Base-by-base conservation (phyloP, 2,888 invertebrate genomes). In the Pachydiplax longipennis region DNA sequence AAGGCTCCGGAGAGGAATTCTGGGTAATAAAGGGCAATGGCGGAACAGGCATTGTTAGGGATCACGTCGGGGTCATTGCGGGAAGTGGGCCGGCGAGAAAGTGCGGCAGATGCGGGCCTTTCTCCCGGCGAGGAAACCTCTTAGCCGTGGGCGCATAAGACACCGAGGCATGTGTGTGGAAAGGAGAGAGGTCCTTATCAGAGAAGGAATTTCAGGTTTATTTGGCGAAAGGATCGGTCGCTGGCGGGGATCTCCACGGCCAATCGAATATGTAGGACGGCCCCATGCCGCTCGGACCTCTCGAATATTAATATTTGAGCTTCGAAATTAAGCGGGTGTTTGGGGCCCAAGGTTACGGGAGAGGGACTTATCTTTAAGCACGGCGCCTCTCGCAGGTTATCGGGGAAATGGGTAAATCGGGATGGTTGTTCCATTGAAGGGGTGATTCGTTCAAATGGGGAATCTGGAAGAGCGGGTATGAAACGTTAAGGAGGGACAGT, bases 1-100 rank as follows among this genome's bases (percentile, higher is more conserved):
- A 40, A 44, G 81, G 81, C 37, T 44, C 44, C 37, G n/a, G 44
- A 44, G 81, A 37, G 81, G 81, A 37, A 40, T 81, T 81, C 44
- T 81, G 81, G 81, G 81, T 81, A 44, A 81, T 81, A 81, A 81
- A 81, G 44, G 81, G 81, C 81, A 81, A 81, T 40, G 81, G 81
- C 44, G 87, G 87, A 87, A 87, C 35, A 87, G 87, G 87, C 40
- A 87, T 87, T 87, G 87, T 87, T 61, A 37, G 87, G 87, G 87
- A 87, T 87, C 87, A 87, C 87, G 87, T 61, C 58, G 61, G 22
- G 87, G 87, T 87, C 87, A 61, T 87, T 87, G 87, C 58, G 35
- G 87, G 35, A 65, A 61, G 73, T 73, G 87, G 61, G 35, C 22
- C 35, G 53, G 80, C 18, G 58, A 35, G 65, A 73, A 13, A 31